Evolutionary conservation across 2,888 invertebrate genomes (phyloP).

Genomic region (Clostera curtula): DNA sequence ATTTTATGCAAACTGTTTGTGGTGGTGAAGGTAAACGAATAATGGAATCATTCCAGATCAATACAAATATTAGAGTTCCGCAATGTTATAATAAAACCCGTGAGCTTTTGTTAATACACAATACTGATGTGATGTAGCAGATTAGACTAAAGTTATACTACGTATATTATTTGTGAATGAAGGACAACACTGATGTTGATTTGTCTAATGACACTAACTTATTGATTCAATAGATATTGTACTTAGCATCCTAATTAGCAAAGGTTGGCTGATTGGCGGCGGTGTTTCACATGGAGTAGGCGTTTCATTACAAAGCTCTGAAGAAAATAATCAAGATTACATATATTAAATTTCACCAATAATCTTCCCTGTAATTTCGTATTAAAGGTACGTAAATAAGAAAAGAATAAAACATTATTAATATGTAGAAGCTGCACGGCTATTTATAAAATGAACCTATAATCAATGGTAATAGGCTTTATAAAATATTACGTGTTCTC

Average conservation of each 20-base stretch:
- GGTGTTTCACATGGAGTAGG: slow-evolving; percentile 32
- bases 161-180: not conserved
- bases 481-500: too few species aligned
- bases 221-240: slow-evolving; percentile 57
- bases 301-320: slow-evolving; percentile 40
- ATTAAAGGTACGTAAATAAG: too few species aligned
- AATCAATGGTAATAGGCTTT: slow-evolving; percentile 1
- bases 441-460: too few species aligned
- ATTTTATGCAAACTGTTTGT: too few species aligned
- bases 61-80: too few species aligned
- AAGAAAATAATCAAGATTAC: slow-evolving; percentile 18
- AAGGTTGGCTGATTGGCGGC: slow-evolving; percentile 40
- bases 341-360: too few species aligned
- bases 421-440: too few species aligned
- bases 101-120: too few species aligned
- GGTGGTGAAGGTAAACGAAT: too few species aligned
- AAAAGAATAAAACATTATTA: slow-evolving; percentile 2
- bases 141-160: not conserved
- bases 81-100: too few species aligned
- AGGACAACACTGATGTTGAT: not conserved
- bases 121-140: not conserved
- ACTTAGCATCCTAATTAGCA: slow-evolving; percentile 61
- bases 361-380: too few species aligned
- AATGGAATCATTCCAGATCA: too few species aligned
- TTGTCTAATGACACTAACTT: slow-evolving; percentile 35